phyloP scores from a whole-genome alignment of 1,140 invertebrate genomes.

The Arion vulgaris region DNA sequence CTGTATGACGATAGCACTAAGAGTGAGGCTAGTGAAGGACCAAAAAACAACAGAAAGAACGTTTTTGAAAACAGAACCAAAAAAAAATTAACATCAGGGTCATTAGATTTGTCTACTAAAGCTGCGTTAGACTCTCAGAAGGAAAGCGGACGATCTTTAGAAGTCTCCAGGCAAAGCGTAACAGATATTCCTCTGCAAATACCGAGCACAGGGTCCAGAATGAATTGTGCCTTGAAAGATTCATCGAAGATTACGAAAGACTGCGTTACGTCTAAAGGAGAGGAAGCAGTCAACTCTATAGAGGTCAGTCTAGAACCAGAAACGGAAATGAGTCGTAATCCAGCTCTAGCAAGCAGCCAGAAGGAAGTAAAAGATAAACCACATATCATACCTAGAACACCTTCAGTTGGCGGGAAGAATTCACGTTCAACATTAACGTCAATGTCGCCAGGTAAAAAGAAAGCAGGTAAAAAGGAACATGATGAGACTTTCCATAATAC shows the following conservation, averaged over 20 bases:
- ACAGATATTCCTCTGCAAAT: no score
- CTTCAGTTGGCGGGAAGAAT: neutral
- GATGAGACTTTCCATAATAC: neutral
- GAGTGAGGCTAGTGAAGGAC: neutral
- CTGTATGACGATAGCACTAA: neutral
- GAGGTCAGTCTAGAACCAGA: neutral
- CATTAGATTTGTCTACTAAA: neutral
- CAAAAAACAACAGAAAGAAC: neutral
- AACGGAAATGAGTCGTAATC: no score
- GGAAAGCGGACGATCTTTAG: neutral
- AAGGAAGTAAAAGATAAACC: neutral
- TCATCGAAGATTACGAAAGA: no score
- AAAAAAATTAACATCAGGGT: neutral
- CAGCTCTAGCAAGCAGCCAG: no score
- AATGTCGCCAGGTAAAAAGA: neutral
- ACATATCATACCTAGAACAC: neutral
- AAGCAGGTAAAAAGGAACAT: neutral
- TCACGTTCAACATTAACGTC: neutral
- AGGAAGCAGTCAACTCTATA: neutral
- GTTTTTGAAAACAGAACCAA: neutral
- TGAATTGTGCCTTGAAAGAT: no score
- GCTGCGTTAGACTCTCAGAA: neutral
- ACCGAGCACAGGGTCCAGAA: no score
- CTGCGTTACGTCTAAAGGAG: neutral
- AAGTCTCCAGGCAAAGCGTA: neutral